A percentile compares a stretch with the other conserved stretches of the same genome.
phyloP scores from a whole-genome alignment of 2,797 vertebrate genomes.

The Rhinoraja longicauda region DNA sequence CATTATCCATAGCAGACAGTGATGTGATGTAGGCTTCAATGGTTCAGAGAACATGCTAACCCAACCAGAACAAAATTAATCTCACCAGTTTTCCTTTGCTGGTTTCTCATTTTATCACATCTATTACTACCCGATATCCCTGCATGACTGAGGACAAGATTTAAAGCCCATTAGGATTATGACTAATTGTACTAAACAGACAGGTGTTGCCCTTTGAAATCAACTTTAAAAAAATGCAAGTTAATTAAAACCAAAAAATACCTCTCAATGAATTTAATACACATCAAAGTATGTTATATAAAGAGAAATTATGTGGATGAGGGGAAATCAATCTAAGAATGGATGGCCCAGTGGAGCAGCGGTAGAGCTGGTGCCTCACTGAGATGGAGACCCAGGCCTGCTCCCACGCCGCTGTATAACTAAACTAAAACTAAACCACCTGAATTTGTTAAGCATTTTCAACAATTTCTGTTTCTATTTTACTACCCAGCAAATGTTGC shows the following conservation, averaged over 20 bases:
- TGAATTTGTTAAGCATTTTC: no score
- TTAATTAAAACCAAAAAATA: neutral
- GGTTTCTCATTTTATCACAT: conserved; percentile 8
- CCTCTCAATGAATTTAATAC: neutral
- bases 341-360: no score
- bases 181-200: conserved; percentile 19
- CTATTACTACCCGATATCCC: conserved; percentile 18
- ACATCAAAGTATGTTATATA: neutral
- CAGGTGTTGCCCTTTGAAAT: neutral
- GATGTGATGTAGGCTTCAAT: conserved; percentile 35
- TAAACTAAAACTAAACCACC: no score
- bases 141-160: conserved; percentile 33
- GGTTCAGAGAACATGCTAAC: conserved; percentile 43
- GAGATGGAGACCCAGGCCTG: no score
- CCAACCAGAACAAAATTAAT: conserved; percentile 48
- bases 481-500: no score
- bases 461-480: no score
- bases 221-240: neutral
- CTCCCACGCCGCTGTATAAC: no score
- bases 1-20: neutral
- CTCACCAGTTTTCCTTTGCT: conserved; percentile 16
- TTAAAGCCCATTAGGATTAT: conserved; percentile 24
- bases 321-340: neutral
- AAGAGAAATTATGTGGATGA: neutral
- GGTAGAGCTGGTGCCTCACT: no score